phyloP scores from a whole-genome alignment of 1,140 invertebrate genomes.

The Pinna nobilis region DNA sequence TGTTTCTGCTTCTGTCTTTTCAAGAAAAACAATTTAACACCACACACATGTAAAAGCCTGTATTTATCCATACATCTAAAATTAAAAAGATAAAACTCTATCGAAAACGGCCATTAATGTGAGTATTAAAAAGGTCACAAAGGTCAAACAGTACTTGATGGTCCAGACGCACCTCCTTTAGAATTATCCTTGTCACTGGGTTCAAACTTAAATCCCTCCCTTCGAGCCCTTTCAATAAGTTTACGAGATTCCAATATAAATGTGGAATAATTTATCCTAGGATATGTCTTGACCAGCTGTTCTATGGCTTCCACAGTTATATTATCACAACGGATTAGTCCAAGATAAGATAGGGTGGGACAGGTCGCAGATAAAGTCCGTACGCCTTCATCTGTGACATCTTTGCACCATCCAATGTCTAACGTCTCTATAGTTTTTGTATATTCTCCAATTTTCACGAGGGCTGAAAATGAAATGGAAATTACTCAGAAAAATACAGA shows the following conservation, averaged over 20 bases:
- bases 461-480: conserved; percentile 45
- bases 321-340: conserved; percentile 62
- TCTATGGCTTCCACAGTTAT: conserved; percentile 60
- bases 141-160: no score
- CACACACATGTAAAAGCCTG: no score
- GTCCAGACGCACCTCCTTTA: no score
- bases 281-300: conserved; percentile 53
- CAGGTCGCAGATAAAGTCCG: conserved; percentile 50
- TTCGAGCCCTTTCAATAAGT: conserved; percentile 51
- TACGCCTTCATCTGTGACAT: conserved; percentile 58
- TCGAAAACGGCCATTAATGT: no score
- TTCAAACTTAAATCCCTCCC: conserved; percentile 48
- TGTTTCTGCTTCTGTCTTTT: no score
- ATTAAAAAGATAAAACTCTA: no score
- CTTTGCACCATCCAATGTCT: conserved; percentile 66
- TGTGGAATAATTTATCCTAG: conserved; percentile 62
- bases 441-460: conserved; percentile 49
- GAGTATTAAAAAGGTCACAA: no score
- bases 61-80: no score
- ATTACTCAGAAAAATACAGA: background rate
- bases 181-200: no score
- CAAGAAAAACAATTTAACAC: no score
- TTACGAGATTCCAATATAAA: conserved; percentile 61
- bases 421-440: conserved; percentile 51
- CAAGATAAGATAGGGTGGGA: conserved; percentile 55